phyloP scores from a whole-genome alignment of 2,797 vertebrate species.

The Pipistrellus kuhlii region DNA sequence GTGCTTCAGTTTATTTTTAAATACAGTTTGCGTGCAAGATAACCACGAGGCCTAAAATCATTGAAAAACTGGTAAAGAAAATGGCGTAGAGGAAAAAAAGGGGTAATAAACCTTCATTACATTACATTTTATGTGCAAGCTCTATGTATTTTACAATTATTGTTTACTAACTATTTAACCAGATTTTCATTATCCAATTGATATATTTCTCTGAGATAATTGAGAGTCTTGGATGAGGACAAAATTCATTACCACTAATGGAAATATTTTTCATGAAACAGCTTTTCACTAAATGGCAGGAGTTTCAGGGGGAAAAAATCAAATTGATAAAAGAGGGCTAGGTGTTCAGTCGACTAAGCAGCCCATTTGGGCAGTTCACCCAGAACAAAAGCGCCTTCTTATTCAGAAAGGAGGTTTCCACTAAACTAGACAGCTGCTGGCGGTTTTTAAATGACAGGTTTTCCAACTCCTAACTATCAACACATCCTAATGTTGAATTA shows the following conservation, averaged over 20 bases:
- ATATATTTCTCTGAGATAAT: constrained; percentile 49
- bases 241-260: constrained; percentile 62
- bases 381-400: constrained; percentile 57
- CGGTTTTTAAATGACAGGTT: constrained; percentile 57
- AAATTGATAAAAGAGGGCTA: neutral
- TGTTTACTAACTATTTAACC: constrained; percentile 50
- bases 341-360: neutral
- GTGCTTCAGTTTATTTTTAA: constrained; percentile 50
- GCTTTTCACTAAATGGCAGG: neutral
- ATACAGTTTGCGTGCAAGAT: neutral
- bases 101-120: neutral
- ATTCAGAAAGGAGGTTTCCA: constrained; percentile 4
- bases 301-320: constrained; percentile 42
- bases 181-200: constrained; percentile 28
- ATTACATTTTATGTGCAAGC: constrained; percentile 2
- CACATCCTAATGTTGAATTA: constrained; percentile 60
- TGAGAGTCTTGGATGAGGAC: neutral
- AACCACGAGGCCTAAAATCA: neutral
- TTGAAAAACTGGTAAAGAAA: constrained; percentile 54
- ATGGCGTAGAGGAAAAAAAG: neutral
- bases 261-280: constrained; percentile 39
- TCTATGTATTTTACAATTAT: neutral
- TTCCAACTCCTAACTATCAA: constrained; percentile 50
- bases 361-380: neutral
- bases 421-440: constrained; percentile 33